Base-by-base conservation (phyloP, 1,140 invertebrate species). In the Drosophila azteca region DNA sequence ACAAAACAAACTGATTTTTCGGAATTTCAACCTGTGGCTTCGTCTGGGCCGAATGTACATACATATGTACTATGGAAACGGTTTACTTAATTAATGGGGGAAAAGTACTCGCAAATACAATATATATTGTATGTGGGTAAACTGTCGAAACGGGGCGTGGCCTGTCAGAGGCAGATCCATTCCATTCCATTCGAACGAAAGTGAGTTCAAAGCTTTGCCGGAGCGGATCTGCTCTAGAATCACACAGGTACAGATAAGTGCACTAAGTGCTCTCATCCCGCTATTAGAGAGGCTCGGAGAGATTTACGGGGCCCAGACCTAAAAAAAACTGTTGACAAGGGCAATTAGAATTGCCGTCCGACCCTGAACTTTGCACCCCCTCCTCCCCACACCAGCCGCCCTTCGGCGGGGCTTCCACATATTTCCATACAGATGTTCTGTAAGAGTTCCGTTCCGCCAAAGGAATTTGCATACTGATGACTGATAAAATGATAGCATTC, bases 21-120 rank as follows among this genome's bases (percentile, higher is more conserved):
- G 72, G 71, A 76, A 76, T 76, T 76, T 64, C 46, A 60, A 29
- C 17, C 31, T 11, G 24, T 5, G 54, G 11, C 35, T 31, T 26
- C 4, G 24, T 26, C 24, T 26, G 24, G 4, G 24, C 5, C 24
- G n/a, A n/a, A n/a, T 26, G 24, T 29, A 26, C 35, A n/a, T n/a
- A n/a, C n/a, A n/a, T n/a, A 20, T 49, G 31, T 53, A 57, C 61
- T 72, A 52, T 59, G 77, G 11, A 61, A 71, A 76, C 29, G 77
- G 70, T 82, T 78, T 78, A 85, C 66, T 66, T 72, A 79, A 87
- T 76, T 82, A 82, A 82, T 87, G 82, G 70, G 68, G 71, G 83
- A 87, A 82, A 82, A 87, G 63, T 87, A 79, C 70, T 31, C 31
- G 31, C 3, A 9, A 8, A 24, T 24, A 24, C 24, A 24, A 24